Evolutionary conservation across 2,888 invertebrate genomes (phyloP).

Genomic region (Fragum fragum): DNA sequence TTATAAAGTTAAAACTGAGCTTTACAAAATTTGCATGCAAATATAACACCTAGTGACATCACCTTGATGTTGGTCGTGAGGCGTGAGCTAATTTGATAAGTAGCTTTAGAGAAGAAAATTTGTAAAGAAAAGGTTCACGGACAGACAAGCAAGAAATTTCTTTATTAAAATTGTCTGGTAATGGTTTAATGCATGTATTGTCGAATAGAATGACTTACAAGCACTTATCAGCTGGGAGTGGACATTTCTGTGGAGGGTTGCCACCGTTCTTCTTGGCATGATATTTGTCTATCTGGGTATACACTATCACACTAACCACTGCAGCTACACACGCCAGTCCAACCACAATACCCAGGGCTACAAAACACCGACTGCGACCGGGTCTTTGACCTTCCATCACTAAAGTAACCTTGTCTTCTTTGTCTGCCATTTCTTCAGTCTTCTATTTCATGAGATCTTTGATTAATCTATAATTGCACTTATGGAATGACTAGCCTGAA

Average conservation of each 20-base stretch:
- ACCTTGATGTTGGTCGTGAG: no score
- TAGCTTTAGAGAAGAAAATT: no score
- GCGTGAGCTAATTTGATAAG: no score
- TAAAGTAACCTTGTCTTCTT: conserved; percentile 10
- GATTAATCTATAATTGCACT: no score
- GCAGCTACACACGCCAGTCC: conserved; percentile 16
- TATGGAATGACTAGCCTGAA: no score
- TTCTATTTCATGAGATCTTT: not conserved
- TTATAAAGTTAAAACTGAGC: no score
- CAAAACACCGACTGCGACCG: not conserved
- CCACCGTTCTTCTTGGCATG: not conserved
- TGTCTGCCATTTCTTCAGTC: conserved; percentile 4
- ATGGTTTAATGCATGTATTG: no score
- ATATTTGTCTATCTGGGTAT: conserved; percentile 26
- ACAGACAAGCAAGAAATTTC: no score
- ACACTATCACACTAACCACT: conserved; percentile 35
- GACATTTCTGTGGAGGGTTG: conserved; percentile 4
- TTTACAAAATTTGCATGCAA: no score
- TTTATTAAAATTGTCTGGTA: no score
- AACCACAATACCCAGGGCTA: conserved; percentile 27
- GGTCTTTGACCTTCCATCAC: not conserved
- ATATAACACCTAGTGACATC: no score
- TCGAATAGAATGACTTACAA: conserved; percentile 44
- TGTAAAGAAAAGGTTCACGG: no score
- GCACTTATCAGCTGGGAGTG: conserved; percentile 30